These are phyloP conservation scores for Serinus canaria DNA, from an alignment of 2,113 vertebrate genomes.

Conservation along the genomic window DNA sequence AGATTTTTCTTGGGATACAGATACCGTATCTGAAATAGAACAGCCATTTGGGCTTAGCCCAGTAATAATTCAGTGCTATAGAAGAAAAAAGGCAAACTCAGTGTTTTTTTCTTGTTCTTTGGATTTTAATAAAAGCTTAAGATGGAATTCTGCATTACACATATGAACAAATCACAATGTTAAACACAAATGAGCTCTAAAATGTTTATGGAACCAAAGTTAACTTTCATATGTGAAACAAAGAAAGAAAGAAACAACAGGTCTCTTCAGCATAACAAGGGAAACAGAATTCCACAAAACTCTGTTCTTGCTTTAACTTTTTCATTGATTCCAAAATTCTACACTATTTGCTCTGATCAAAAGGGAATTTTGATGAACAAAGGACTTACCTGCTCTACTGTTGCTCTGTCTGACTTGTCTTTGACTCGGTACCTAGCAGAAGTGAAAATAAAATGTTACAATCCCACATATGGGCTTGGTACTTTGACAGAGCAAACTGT, in stretches of 20 bases:
- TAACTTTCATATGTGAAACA: not conserved
- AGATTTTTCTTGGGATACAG: not conserved
- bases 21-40: not conserved
- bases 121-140: not conserved
- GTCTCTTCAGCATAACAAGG: not conserved
- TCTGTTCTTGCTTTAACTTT: not conserved
- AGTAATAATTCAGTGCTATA: not conserved
- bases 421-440: conserved; percentile 88
- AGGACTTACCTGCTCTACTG: conserved; percentile 88
- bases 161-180: not conserved
- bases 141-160: not conserved
- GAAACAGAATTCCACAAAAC: not conserved
- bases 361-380: not conserved
- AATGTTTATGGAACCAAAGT: not conserved
- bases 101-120: not conserved
- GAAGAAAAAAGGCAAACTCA: not conserved
- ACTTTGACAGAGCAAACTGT: not conserved
- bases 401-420: conserved; percentile 96
- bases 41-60: not conserved
- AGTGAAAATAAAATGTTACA: not conserved
- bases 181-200: not conserved
- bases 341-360: not conserved
- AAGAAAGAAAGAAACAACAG: not conserved
- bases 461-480: not conserved
- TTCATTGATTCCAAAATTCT: not conserved